Conservation (phyloP, 1,140 invertebrate species). For the Brachystomella parvula region DNA sequence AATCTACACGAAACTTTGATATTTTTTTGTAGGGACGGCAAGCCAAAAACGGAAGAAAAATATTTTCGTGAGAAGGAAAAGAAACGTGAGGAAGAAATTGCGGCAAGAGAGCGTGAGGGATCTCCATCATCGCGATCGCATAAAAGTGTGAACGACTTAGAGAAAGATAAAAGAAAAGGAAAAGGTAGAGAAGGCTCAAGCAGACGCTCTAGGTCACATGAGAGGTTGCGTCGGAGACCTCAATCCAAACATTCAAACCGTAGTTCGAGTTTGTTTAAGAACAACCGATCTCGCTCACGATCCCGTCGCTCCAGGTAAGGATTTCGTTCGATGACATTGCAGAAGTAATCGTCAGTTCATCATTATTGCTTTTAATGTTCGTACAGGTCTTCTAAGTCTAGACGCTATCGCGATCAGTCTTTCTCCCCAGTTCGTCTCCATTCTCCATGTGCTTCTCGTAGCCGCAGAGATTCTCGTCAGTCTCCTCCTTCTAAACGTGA, state of each 20-base stretch:
- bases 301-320: conserved; percentile 32
- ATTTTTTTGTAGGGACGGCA: conserved; percentile 52
- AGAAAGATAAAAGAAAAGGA: conserved; percentile 14
- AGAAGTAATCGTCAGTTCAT: background rate
- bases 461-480: conserved; percentile 38
- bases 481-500: conserved; percentile 41
- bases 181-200: conserved; percentile 20
- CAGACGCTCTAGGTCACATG: conserved; percentile 12
- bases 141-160: background rate
- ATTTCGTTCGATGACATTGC: conserved; percentile 3
- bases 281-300: conserved; percentile 32
- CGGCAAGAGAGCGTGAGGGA: conserved; percentile 30
- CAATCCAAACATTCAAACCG: conserved; percentile 16
- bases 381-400: background rate
- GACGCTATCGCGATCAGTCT: background rate
- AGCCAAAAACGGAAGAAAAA: conserved; percentile 40
- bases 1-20: background rate
- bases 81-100: conserved; percentile 24
- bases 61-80: conserved; percentile 36
- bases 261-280: conserved; percentile 13
- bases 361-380: background rate
- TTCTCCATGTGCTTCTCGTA: background rate
- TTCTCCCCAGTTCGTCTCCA: background rate
- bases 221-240: too few relatives aligned
- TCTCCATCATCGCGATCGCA: background rate